A percentile compares a stretch with the other conserved stretches of the same genome.
Evolutionary conservation across 2,888 invertebrate species (phyloP).

Genomic region (Bugula neritina): DNA sequence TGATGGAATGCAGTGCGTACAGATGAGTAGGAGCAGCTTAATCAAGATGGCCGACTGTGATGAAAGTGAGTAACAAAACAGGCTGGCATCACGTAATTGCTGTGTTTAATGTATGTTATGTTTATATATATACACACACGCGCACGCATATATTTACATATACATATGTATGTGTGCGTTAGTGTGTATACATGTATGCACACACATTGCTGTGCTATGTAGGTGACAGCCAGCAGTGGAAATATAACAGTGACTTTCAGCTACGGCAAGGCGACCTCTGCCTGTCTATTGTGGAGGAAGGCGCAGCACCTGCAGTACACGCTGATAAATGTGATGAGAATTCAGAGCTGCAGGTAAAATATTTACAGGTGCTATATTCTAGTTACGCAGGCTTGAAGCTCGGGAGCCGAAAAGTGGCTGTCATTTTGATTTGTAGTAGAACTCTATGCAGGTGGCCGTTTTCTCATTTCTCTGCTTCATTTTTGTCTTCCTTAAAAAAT

Average conservation of each 20-base stretch:
- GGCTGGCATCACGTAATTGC: no score
- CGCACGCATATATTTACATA: not conserved
- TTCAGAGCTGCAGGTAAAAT: not conserved
- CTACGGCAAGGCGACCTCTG: not conserved
- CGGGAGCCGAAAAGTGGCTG: no score
- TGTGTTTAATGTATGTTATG: not conserved
- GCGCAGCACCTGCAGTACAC: not conserved
- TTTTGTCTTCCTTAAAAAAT: no score
- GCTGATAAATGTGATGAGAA: not conserved
- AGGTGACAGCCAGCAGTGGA: not conserved
- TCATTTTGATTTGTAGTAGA: no score
- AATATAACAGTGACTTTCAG: slow-evolving; percentile 15
- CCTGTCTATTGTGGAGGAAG: not conserved
- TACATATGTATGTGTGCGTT: not conserved
- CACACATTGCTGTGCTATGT: not conserved
- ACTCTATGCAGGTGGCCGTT: no score
- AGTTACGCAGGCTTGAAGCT: no score
- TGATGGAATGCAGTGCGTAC: not conserved
- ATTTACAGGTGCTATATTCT: no score
- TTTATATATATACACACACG: not conserved
- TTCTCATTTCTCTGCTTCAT: no score
- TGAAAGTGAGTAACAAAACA: not conserved
- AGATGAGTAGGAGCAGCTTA: not conserved
- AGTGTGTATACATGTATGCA: not conserved
- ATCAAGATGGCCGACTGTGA: not conserved